phyloP scores from a whole-genome alignment of 1,140 invertebrate species.

The Contarinia nasturtii region DNA sequence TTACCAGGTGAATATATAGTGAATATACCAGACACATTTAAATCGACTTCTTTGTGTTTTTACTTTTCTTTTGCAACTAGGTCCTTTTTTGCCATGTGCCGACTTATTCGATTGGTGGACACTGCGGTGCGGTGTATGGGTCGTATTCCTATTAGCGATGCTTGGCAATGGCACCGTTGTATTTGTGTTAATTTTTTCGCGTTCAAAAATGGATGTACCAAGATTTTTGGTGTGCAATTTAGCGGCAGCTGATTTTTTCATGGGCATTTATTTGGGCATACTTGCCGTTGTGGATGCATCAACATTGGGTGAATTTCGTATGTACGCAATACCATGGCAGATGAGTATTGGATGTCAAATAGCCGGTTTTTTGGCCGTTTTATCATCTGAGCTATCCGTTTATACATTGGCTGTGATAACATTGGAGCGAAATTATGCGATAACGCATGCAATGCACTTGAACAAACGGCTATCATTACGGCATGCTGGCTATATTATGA shows the following conservation, averaged over 20 bases:
- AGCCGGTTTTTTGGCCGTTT: slow-evolving; percentile 87
- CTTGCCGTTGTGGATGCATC: slow-evolving; percentile 89
- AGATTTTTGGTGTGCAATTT: slow-evolving; percentile 93
- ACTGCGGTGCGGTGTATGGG: slow-evolving; percentile 87
- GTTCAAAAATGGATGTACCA: slow-evolving; percentile 89
- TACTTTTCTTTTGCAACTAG: too few species aligned
- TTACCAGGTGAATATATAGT: slow-evolving; percentile 10
- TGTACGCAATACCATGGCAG: slow-evolving; percentile 94
- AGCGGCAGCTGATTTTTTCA: slow-evolving; percentile 87
- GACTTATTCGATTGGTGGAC: slow-evolving; percentile 98
- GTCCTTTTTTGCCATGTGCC: slow-evolving; percentile 83
- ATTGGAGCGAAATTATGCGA: slow-evolving; percentile 87
- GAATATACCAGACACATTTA: too few species aligned
- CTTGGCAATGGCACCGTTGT: slow-evolving; percentile 92
- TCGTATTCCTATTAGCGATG: slow-evolving; percentile 84
- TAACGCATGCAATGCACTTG: slow-evolving; percentile 93
- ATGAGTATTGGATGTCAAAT: slow-evolving; percentile 83
- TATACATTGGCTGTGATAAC: slow-evolving; percentile 95
- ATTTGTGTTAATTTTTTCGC: slow-evolving; percentile 79
- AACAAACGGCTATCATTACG: slow-evolving; percentile 84
- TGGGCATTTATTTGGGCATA: slow-evolving; percentile 89
- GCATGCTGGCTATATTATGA: slow-evolving; percentile 81
- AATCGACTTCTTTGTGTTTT: too few species aligned
- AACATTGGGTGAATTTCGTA: slow-evolving; percentile 91
- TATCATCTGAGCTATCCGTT: slow-evolving; percentile 86